phyloP scores from a whole-genome alignment of 2,113 vertebrate genomes.

The Sander vitreus region DNA sequence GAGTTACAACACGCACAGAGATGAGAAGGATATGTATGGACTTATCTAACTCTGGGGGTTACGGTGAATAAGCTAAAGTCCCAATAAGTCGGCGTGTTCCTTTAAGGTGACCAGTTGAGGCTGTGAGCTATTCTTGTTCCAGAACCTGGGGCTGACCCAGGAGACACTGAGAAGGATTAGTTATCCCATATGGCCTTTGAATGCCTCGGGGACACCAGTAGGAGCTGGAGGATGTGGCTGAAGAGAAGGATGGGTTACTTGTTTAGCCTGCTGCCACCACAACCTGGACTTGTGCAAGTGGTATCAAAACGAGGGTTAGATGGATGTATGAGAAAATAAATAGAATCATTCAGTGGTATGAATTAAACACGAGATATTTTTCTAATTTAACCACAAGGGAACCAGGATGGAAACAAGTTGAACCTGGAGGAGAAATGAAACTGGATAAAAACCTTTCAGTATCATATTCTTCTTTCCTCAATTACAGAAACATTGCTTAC shows the following conservation, averaged over 20 bases:
- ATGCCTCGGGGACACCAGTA: slow-evolving; percentile 25
- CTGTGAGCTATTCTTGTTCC: slow-evolving; percentile 35
- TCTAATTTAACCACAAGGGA: background rate
- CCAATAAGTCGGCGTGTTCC: no score
- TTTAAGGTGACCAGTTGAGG: slow-evolving; percentile 25
- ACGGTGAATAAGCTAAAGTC: no score
- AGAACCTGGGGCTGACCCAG: slow-evolving; percentile 29
- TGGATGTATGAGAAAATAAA: background rate
- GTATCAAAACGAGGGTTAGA: background rate
- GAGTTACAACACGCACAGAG: no score
- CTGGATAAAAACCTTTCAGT: background rate
- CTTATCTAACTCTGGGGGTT: no score
- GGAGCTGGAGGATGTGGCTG: slow-evolving; percentile 31
- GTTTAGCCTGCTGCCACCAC: slow-evolving; percentile 18
- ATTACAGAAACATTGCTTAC: background rate
- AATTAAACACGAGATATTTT: background rate
- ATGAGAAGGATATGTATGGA: no score
- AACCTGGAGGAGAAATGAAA: slow-evolving; percentile 7
- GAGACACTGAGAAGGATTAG: slow-evolving; percentile 39
- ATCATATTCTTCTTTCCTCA: background rate
- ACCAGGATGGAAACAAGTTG: background rate
- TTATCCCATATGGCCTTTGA: slow-evolving; percentile 52
- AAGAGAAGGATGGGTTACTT: slow-evolving; percentile 18
- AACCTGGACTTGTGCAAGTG: slow-evolving; percentile 4
- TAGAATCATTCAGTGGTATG: background rate